Conservation (phyloP, 2,113 vertebrate genomes). For the Ramphastos sulfuratus region DNA sequence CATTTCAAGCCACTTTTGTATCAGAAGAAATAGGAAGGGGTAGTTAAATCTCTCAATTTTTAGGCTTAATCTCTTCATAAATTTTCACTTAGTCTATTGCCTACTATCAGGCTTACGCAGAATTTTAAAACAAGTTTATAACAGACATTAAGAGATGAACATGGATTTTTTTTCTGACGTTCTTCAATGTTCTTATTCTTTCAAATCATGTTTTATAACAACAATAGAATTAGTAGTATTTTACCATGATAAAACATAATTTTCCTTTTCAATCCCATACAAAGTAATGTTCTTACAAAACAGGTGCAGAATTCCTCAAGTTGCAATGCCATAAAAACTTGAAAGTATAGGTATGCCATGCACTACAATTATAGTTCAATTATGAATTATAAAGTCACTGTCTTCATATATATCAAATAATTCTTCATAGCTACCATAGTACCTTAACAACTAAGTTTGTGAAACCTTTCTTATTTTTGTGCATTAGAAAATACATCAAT, state of each 20-base stretch:
- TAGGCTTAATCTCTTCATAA: neutral
- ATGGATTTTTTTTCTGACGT: neutral
- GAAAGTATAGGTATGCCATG: neutral
- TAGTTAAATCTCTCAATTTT: conserved; percentile 30
- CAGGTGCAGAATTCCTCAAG: neutral
- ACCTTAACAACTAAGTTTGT: neutral
- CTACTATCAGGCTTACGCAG: neutral
- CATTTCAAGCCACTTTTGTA: neutral
- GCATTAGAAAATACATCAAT: neutral
- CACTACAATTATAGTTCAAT: neutral
- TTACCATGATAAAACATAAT: neutral
- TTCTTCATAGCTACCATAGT: neutral
- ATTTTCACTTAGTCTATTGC: neutral
- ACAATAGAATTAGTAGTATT: neutral
- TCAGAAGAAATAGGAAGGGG: neutral
- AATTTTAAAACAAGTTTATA: neutral
- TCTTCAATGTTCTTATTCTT: neutral
- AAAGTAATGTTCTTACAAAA: neutral
- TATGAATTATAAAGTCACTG: neutral
- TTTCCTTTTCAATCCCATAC: neutral
- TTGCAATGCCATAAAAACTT: neutral
- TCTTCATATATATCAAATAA: neutral
- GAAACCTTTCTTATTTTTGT: neutral
- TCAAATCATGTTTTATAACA: neutral
- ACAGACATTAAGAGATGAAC: neutral